Evolutionary conservation across 2,113 vertebrate genomes (phyloP).

Genomic region (Cromileptes altivelis): DNA sequence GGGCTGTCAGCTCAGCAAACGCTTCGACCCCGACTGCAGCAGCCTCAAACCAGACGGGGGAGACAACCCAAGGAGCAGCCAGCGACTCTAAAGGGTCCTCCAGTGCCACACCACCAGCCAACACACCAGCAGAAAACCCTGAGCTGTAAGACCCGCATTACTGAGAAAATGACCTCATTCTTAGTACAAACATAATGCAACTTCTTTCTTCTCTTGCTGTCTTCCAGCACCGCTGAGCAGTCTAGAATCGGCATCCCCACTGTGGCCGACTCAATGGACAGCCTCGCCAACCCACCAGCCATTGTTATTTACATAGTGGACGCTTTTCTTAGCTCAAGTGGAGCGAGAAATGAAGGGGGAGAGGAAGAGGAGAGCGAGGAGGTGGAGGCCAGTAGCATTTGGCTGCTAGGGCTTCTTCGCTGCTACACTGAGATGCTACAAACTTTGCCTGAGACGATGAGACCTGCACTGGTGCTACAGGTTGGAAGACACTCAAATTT

Average conservation of each 20-base stretch:
- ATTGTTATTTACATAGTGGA: slow-evolving; percentile 97
- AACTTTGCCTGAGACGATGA: slow-evolving; percentile 91
- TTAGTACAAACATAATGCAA: not conserved
- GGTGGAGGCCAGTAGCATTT: slow-evolving; percentile 89
- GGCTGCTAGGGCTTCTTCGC: slow-evolving; percentile 94
- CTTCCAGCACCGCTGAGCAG: slow-evolving; percentile 88
- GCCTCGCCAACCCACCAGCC: slow-evolving; percentile 91
- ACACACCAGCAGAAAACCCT: slow-evolving; percentile 73
- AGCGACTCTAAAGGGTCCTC: slow-evolving; percentile 85
- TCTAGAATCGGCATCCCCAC: slow-evolving; percentile 95
- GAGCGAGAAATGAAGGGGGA: slow-evolving; percentile 89
- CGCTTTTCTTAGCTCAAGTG: slow-evolving; percentile 90
- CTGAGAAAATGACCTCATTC: not conserved
- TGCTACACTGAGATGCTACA: slow-evolving; percentile 97
- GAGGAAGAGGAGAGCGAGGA: slow-evolving; percentile 93
- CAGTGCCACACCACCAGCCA: slow-evolving; percentile 80
- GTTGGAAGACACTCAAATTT: slow-evolving; percentile 68
- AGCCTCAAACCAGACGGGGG: slow-evolving; percentile 76
- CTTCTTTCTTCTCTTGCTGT: not conserved
- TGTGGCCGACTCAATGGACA: slow-evolving; percentile 89
- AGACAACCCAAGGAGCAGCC: slow-evolving; percentile 80
- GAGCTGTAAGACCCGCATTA: slow-evolving; percentile 75
- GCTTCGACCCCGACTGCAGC: slow-evolving; percentile 77
- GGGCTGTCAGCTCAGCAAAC: slow-evolving; percentile 75
- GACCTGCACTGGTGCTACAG: slow-evolving; percentile 94